phyloP scores from a whole-genome alignment of 1,140 invertebrate genomes.

The Pseudoatta argentina region DNA sequence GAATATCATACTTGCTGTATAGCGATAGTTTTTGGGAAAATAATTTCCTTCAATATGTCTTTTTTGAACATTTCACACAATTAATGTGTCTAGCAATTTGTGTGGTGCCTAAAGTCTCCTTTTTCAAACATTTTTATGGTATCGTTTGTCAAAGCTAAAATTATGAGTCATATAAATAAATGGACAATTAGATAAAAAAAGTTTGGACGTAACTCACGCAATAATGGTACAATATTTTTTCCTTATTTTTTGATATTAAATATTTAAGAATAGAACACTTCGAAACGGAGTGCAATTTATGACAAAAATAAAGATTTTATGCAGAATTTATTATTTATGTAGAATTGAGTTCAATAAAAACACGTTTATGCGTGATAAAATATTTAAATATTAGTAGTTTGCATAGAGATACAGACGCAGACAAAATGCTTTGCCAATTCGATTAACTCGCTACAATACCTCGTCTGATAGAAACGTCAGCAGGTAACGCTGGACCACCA shows the following conservation, averaged over 20 bases:
- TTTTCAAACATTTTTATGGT: neutral
- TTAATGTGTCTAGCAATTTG: slow-evolving; percentile 19
- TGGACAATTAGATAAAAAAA: neutral
- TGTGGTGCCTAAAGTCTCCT: neutral
- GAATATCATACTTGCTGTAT: slow-evolving; percentile 55
- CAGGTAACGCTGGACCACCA: slow-evolving; percentile 50
- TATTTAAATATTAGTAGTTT: slow-evolving; percentile 1
- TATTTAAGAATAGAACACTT: neutral
- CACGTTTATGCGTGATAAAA: neutral
- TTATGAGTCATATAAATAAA: neutral
- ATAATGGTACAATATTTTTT: neutral
- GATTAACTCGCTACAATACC: slow-evolving; percentile 10
- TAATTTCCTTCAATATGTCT: slow-evolving; percentile 56
- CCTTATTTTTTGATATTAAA: neutral
- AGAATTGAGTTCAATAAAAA: neutral
- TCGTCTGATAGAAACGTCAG: slow-evolving; percentile 53
- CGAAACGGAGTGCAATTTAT: neutral
- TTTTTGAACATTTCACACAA: slow-evolving; percentile 27
- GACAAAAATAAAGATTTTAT: neutral
- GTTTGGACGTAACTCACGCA: neutral
- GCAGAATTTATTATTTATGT: neutral
- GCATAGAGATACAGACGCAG: neutral
- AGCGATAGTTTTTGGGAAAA: slow-evolving; percentile 59
- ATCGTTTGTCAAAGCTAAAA: neutral
- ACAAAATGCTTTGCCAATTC: slow-evolving; percentile 18